Evolutionary conservation across 2,888 invertebrate genomes (phyloP), one percentile per base, ranked within the genome.

Genomic region (Yponomeuta plumbellus): DNA sequence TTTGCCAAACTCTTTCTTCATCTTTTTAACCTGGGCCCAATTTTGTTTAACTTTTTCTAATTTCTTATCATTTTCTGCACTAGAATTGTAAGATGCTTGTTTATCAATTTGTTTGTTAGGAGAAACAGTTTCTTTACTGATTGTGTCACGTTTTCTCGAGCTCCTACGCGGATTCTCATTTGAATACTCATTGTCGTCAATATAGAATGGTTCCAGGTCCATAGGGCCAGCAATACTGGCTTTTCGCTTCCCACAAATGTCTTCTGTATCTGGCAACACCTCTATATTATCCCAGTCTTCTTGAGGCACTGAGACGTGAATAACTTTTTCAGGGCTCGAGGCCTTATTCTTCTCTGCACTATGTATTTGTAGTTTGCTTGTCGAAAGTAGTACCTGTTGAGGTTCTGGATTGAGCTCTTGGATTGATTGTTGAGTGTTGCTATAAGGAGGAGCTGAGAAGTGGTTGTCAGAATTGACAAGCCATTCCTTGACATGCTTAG

Each of bases 251-350:
- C 61, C 72, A n/a, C 61, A 62, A 23, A 70, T 69, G 61, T 76
- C 75, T 70, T 85, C 83, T 67, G 75, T 70, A 66, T 85, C 84
- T 62, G 83, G 79, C 68, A 88, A 71, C 66, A 70, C 70, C 76
- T 90, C 89, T 72, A 91, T 90, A 76, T 85, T 86, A 69, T 90
- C 88, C 88, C 86, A 89, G 73, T 88, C 88, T 73, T 84, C 82
- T 77, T 89, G 73, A 69, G 74, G 74, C 68, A 76, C 66, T 20
- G 66, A 74, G 4, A 77, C 71, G 76, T 76, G 74, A 64, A 80
- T 69, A 63, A 80, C 71, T 73, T 81, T 81, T 62, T 71, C 67
- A 58, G 80, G 76, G 67, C 70, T 78, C 59, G 58, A 69, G 67
- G 68, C 69, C 69, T 79, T 83, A 68, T 76, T 78, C 39, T 73